These are phyloP conservation scores for Parus major DNA, from an alignment of 2,113 vertebrate genomes.

Conservation along the genomic window DNA sequence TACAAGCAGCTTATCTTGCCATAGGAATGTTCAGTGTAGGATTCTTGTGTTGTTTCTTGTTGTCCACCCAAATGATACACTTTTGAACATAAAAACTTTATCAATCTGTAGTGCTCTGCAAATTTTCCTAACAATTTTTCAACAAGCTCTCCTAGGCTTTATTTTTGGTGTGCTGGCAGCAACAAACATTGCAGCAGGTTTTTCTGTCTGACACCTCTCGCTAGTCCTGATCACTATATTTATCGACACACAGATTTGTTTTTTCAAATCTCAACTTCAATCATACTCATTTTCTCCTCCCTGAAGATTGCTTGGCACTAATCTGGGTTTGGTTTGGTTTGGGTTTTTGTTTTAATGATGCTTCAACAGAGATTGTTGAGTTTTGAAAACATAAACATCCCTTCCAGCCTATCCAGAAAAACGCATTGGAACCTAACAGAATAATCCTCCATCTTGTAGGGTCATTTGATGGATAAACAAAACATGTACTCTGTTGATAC, in stretches of 20 bases:
- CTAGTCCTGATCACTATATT: conserved; percentile 43
- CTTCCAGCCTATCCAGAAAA: neutral
- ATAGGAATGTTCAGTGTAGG: neutral
- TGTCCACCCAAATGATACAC: neutral
- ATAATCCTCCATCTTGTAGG: neutral
- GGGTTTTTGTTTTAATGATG: conserved; percentile 27
- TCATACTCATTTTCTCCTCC: conserved; percentile 12
- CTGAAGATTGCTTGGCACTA: conserved; percentile 45
- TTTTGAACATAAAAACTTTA: neutral
- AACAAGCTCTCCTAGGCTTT: neutral
- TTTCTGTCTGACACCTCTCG: conserved; percentile 55
- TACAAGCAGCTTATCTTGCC: neutral
- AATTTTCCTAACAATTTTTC: neutral
- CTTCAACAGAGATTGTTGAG: neutral
- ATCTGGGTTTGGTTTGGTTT: neutral
- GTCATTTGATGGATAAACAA: neutral
- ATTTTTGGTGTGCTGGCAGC: neutral
- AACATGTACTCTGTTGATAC: neutral
- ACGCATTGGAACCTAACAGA: neutral
- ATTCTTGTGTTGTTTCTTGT: neutral
- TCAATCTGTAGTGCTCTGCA: neutral
- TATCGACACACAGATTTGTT: conserved; percentile 61
- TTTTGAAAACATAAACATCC: conserved; percentile 22
- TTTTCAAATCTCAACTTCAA: conserved; percentile 41
- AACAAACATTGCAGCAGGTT: conserved; percentile 32